Conservation (phyloP, 2,888 invertebrate species). For the Napeogenes inachia region DNA sequence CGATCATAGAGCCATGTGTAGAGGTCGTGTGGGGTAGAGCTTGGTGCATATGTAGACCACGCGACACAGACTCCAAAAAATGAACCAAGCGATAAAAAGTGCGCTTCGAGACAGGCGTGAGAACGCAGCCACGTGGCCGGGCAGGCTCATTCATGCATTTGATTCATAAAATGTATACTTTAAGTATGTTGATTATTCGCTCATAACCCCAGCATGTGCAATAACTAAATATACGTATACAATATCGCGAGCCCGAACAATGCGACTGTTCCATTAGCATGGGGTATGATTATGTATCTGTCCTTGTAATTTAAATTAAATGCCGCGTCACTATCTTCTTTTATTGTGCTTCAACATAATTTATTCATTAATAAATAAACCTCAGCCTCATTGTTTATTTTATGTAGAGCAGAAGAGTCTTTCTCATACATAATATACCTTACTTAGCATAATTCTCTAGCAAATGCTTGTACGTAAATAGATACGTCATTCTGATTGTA, state of each 20-base stretch:
- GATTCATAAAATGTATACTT: constrained; percentile 68
- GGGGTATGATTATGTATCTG: no score
- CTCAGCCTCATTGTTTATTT: not conserved
- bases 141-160: constrained; percentile 73
- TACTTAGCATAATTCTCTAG: no score
- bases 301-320: no score
- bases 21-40: constrained; percentile 61
- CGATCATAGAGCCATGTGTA: constrained; percentile 64
- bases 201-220: constrained; percentile 29
- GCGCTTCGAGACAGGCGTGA: constrained; percentile 57
- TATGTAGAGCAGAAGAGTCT: not conserved
- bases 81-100: constrained; percentile 64
- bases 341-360: not conserved
- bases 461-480: no score
- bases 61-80: constrained; percentile 53
- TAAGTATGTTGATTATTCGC: constrained; percentile 38
- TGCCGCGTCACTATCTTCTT: not conserved
- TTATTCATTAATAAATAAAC: no score
- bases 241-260: not conserved
- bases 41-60: constrained; percentile 70
- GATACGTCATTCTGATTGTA: no score
- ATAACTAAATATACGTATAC: constrained; percentile 19
- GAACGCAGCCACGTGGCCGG: constrained; percentile 71
- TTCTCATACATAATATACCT: not conserved
- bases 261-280: not conserved